phyloP scores from a whole-genome alignment of 2,797 vertebrate genomes.

The Selene dorsalis region DNA sequence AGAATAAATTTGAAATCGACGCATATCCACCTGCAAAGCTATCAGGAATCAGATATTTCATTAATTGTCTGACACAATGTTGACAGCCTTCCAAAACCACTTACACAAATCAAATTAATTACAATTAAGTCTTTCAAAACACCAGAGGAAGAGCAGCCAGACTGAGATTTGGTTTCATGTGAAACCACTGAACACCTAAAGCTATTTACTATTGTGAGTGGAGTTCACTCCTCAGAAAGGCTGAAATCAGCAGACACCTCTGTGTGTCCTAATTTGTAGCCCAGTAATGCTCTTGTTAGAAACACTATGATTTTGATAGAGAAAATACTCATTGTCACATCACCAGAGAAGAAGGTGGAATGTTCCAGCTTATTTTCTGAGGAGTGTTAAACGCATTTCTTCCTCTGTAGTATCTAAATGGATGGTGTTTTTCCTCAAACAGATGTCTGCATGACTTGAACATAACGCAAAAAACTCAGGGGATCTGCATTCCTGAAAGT shows the following conservation, averaged over 20 bases:
- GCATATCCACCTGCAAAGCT: conserved; percentile 9
- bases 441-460: conserved; percentile 73
- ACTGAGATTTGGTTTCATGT: conserved; percentile 50
- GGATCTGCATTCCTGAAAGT: conserved; percentile 71
- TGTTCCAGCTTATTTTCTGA: conserved; percentile 34
- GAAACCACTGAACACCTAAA: conserved; percentile 38
- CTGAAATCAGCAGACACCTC: conserved; percentile 34
- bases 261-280: conserved; percentile 32
- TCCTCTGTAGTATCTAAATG: conserved; percentile 49
- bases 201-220: conserved; percentile 38
- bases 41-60: conserved; percentile 11
- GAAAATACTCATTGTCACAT: conserved; percentile 35
- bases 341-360: conserved; percentile 30
- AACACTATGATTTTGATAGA: conserved; percentile 23
- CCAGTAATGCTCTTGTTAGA: conserved; percentile 17
- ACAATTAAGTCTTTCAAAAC: conserved; percentile 39
- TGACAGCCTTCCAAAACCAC: conserved; percentile 2
- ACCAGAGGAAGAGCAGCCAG: conserved; percentile 35
- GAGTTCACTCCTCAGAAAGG: conserved; percentile 36
- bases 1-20: conserved; percentile 11
- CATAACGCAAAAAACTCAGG: conserved; percentile 64
- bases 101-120: conserved; percentile 44
- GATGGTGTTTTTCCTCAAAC: conserved; percentile 57
- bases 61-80: conserved; percentile 23
- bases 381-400: conserved; percentile 27